phyloP scores from a whole-genome alignment of 1,140 invertebrate genomes.

The Magallana ariakensis region DNA sequence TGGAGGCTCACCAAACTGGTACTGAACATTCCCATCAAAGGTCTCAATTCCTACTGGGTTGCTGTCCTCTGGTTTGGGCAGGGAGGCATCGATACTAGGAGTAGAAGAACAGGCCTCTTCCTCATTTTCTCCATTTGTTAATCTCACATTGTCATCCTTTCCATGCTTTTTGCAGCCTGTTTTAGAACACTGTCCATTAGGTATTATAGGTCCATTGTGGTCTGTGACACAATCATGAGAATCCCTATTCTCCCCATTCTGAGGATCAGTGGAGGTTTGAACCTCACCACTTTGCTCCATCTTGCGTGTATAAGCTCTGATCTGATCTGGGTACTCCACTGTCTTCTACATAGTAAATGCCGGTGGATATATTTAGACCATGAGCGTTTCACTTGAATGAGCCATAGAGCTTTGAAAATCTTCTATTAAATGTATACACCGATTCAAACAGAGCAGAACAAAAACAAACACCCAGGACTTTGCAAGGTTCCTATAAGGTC shows the following conservation, averaged over 20 bases:
- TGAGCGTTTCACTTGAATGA: conserved; percentile 11
- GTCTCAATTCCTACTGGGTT: conserved; percentile 30
- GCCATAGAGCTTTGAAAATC: not conserved
- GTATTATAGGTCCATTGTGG: not conserved
- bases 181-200: not conserved
- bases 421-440: not conserved
- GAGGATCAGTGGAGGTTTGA: not conserved
- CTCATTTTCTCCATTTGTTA: not conserved
- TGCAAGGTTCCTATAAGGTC: not conserved
- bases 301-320: not conserved
- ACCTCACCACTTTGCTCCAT: conserved; percentile 16
- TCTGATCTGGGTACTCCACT: not conserved
- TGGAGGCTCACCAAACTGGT: conserved; percentile 27
- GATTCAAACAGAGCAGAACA: not conserved
- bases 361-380: not conserved
- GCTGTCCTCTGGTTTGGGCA: conserved; percentile 21
- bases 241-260: conserved; percentile 1
- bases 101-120: not conserved
- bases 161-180: not conserved
- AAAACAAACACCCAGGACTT: conserved; percentile 11
- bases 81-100: not conserved
- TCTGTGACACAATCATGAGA: not conserved
- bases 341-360: not conserved
- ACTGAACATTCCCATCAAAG: conserved; percentile 21
- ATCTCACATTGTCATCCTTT: not conserved